Percentiles rank a stretch among this genome's conserved stretches.
phyloP scores from a whole-genome alignment of 2,888 invertebrate species.

The Harpalus rufipes region DNA sequence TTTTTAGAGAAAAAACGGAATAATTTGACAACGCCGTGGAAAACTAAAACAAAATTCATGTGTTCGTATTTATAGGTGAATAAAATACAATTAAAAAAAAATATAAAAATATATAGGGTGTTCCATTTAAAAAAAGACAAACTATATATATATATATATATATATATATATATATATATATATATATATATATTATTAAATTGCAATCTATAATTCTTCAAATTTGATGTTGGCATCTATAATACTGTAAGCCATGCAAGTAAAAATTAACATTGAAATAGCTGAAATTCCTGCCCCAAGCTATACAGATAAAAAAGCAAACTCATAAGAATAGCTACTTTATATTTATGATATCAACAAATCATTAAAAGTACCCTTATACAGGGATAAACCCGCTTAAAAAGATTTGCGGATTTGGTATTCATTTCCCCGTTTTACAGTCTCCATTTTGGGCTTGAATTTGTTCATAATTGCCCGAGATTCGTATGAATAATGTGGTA shows the following conservation, averaged over 20 bases:
- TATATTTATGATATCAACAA: not conserved
- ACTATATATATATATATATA: too few relatives aligned
- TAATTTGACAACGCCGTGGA: too few relatives aligned
- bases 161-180: too few relatives aligned
- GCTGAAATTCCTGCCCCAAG: not conserved
- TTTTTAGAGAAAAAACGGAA: too few relatives aligned
- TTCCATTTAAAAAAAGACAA: too few relatives aligned
- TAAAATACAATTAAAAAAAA: too few relatives aligned
- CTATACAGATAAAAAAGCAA: not conserved
- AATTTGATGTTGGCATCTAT: too few relatives aligned
- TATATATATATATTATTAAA: too few relatives aligned
- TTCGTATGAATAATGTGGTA: constrained; percentile 10
- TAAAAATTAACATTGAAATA: not conserved
- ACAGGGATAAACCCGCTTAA: not conserved
- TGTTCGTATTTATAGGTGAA: too few relatives aligned
- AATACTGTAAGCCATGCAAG: not conserved
- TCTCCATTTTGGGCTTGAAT: not conserved
- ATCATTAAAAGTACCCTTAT: not conserved
- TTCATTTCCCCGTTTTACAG: not conserved
- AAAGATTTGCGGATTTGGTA: constrained; percentile 1
- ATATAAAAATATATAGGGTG: too few relatives aligned
- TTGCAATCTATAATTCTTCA: too few relatives aligned
- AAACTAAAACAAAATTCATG: too few relatives aligned
- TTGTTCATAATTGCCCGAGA: not conserved
- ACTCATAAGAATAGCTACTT: not conserved